Evolutionary conservation across 2,888 invertebrate genomes (phyloP).

Genomic region (Raillietiella orientalis): DNA sequence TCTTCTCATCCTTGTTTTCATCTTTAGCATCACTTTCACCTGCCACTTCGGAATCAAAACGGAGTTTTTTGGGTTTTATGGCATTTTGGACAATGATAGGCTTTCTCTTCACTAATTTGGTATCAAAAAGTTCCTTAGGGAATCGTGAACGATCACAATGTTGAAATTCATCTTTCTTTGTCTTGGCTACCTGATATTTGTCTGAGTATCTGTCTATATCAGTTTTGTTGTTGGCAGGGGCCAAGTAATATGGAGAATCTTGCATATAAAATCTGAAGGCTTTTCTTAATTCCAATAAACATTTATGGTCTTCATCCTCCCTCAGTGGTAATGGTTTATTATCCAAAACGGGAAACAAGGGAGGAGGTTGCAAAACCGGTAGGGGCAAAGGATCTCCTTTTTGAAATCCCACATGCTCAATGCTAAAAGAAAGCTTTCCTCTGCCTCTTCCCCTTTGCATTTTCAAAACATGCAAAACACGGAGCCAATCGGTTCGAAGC

Average conservation of each 20-base stretch:
- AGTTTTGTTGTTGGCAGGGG: conserved; percentile 9
- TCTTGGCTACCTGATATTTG: conserved; percentile 12
- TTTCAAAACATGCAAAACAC: too few species aligned
- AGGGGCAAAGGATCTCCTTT: conserved; percentile 13
- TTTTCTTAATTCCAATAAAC: conserved; percentile 13
- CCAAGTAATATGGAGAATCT: conserved; percentile 12
- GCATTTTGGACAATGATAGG: too few species aligned
- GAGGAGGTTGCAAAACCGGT: conserved; percentile 14
- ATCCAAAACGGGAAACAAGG: conserved; percentile 15
- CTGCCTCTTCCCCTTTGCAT: conserved; percentile 8
- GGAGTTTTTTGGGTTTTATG: too few species aligned
- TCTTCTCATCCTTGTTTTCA: conserved; percentile 7
- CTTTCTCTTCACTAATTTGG: too few species aligned
- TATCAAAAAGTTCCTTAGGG: too few species aligned
- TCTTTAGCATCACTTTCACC: conserved; percentile 4
- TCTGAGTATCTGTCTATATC: conserved; percentile 16
- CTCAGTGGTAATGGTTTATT: conserved; percentile 15
- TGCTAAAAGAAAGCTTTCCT: conserved; percentile 11
- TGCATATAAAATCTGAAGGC: conserved; percentile 12
- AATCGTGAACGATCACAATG: conserved; percentile 8
- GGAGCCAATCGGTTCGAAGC: too few species aligned
- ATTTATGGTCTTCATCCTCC: conserved; percentile 11
- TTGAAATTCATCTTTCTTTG: conserved; percentile 7
- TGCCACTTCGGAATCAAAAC: too few species aligned
- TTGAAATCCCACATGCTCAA: conserved; percentile 13